Base-by-base conservation (phyloP, 2,113 vertebrate species). In the Ailuropoda melanoleuca region DNA sequence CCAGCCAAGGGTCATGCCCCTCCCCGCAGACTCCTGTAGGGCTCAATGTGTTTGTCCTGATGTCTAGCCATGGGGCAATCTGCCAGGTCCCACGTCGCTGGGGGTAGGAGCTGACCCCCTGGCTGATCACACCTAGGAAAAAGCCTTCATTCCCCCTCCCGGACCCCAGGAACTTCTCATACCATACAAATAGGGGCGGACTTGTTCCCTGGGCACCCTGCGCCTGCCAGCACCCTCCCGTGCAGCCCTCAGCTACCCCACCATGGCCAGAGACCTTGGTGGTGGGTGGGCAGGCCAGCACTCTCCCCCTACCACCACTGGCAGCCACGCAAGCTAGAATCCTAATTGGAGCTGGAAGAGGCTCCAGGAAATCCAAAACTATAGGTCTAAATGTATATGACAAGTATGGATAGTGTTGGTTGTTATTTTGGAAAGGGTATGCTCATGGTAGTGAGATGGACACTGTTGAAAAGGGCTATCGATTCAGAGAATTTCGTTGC, bases 281-380 rank as follows among this genome's bases (percentile, higher is more conserved):
- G 66, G 43, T 13, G n/a, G n/a, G 15, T 9, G 17, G 14, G n/a
- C 55, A 46, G 26, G 31, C 66, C 66, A 23, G 58, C 46, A 12
- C 12, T 43, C 24, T 37, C 14, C 18, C 6, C 23, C 37, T 21
- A 24, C 8, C 0, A 10, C 46, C 55, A 4, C 4, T 3, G 1
- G 8, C 46, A 56, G 77, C 77, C 23, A 37, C 10, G 46, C 13
- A 56, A 37, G 18, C 58, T 15, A 17, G 81, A 17, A n/a, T 34
- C 39, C 74, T n/a, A 70, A 2, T 9, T 2, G 26, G 29, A 89
- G 70, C n/a, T 53, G 50, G 60, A 72, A 39, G 78, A 66, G 46
- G 53, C 53, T 48, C 64, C 64, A 5, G 83, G 60, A 90, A 10
- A 62, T 1, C 53, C 68, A 8, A 10, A 13, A 4, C 58, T 39